Base-by-base conservation (phyloP, 2,113 vertebrate species). In the Xiphophorus maculatus region DNA sequence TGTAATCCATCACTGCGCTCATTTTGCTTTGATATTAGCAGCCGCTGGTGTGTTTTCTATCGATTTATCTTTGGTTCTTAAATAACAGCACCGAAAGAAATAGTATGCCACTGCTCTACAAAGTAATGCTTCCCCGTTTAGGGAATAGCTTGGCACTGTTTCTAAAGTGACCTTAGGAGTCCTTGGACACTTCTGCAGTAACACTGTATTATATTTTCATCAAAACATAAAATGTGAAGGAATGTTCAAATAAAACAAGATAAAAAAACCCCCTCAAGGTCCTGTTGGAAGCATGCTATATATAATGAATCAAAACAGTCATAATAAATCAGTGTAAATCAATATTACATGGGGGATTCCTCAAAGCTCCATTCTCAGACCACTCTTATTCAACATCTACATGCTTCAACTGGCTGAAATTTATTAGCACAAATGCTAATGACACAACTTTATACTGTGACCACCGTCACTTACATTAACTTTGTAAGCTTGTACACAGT, bases 111-210 rank as follows among this genome's bases (percentile, higher is more conserved):
- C 58, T 63, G 48, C 42, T 73, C 4, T 60, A 32, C 73, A 76
- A 62, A 62, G 69, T 76, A 4, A 37, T 62, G 76, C 17, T 66
- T 68, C 79, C 60, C 73, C 84, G 64, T 77, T 61, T 76, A 79
- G 64, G 73, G 32, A 33, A 48, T 51, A 37, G 71, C 37, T 29
- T 51, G 17, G 66, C 42, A 22, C 25, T 61, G 32, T 78, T 65
- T 83, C 82, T 64, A 81, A 85, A 19, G 82, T 81, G 80, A 90
- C 90, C 82, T 88, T 91, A 84, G 89, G 73, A 32, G 37, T 72
- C 30, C 61, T 67, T 29, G 44, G 61, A 40, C 66, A 19, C 17
- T 62, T 63, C 70, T 75, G 58, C 35, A 73, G 27, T 1, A 28
- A 70, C 13, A 17, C 28, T 73, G 40, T 63, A 73, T 71, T 14